Evolutionary conservation across 2,797 vertebrate species (phyloP).

Genomic region (Pseudochromis fuscus): DNA sequence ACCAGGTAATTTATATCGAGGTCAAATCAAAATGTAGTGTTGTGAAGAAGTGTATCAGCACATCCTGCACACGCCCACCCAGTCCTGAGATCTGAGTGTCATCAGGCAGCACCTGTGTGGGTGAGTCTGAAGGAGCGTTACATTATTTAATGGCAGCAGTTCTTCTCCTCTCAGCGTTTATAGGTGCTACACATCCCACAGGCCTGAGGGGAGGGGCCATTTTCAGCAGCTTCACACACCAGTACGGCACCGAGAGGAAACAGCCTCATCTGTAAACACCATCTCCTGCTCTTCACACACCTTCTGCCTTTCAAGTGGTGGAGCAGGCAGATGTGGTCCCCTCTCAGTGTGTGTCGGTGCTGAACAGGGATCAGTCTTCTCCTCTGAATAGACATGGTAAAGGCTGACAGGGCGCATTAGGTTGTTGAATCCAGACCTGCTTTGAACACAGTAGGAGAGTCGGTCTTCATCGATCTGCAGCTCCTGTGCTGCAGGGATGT

Average conservation of each 20-base stretch:
- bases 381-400: conserved; percentile 2
- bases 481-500: conserved; percentile 4
- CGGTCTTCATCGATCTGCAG: conserved; percentile 24
- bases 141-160: background rate
- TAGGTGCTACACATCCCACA: background rate
- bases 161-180: background rate
- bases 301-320: conserved; percentile 8
- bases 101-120: background rate
- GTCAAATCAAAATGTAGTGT: no score
- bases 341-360: conserved; percentile 20
- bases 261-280: background rate
- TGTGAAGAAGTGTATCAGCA: no score
- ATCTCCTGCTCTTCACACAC: conserved; percentile 4
- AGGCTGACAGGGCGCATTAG: conserved; percentile 3
- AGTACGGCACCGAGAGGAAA: background rate
- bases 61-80: background rate
- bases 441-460: conserved; percentile 43
- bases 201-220: background rate
- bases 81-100: background rate
- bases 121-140: background rate
- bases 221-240: background rate
- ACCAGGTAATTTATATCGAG: no score
- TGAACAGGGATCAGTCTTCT: conserved; percentile 29
- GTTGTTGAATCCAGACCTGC: conserved; percentile 34
- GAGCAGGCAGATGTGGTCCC: background rate